These are phyloP conservation scores for Limnephilus marmoratus DNA, from an alignment of 2,888 invertebrate species.

Conservation along the genomic window DNA sequence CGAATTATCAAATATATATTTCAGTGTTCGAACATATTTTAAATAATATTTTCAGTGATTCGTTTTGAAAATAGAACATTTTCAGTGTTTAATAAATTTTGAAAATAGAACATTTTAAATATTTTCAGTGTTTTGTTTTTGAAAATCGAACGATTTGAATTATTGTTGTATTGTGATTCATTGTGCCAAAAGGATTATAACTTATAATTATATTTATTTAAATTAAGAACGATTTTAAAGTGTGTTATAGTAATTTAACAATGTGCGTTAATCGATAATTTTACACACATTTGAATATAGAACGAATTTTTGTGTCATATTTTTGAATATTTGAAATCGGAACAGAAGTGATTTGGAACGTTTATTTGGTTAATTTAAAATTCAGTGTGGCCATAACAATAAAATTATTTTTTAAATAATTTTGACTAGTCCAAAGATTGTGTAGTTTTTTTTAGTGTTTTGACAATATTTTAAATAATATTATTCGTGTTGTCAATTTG, in stretches of 20 bases:
- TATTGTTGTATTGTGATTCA: constrained; percentile 30
- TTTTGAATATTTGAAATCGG: not conserved
- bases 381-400: not conserved
- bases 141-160: constrained; percentile 8
- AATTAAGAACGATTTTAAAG: constrained; percentile 7
- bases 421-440: not conserved
- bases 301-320: constrained; percentile 16
- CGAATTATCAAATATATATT: not conserved
- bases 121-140: constrained; percentile 14
- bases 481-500: not conserved
- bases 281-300: not conserved
- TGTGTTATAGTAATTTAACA: not conserved
- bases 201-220: constrained; percentile 12
- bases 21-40: not conserved
- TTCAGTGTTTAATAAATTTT: not conserved
- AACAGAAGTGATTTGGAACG: constrained; percentile 18
- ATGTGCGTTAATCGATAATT: not conserved
- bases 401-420: not conserved
- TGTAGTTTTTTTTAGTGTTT: not conserved
- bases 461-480: not conserved
- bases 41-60: constrained; percentile 5
- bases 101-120: not conserved
- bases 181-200: constrained; percentile 42
- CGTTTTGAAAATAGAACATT: not conserved
- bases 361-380: not conserved